Base-by-base conservation (phyloP, 2,113 vertebrate species). In the Lepisosteus osseus region DNA sequence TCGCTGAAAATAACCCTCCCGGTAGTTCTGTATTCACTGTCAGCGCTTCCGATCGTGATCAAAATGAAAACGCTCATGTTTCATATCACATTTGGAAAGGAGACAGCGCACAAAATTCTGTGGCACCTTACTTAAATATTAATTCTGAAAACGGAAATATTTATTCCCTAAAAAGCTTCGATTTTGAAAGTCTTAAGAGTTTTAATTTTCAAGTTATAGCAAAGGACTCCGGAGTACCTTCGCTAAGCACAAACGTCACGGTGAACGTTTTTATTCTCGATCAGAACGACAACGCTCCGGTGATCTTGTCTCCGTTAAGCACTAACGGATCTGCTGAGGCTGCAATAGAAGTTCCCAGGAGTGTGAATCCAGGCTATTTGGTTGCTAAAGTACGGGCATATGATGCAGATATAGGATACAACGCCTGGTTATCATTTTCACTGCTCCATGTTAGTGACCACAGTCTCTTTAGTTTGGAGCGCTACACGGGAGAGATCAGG, bases 361-460 rank as follows among this genome's bases (percentile, higher is more conserved):
- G 77, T 61, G 68, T 76, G 3, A 72, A 80, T 15, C 66, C 79
- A 69, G 81, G 81, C 61, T 71, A 79, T 76, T 69, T 81, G 65
- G 78, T 83, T 67, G 77, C 78, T 45, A 78, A 78, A 70, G 70
- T 83, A 41, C 65, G 76, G 74, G 81, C 76, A 42, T 79, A 80
- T 65, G 82, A 81, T 40, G 77, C 81, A 68, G 81, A 80, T 74
- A 70, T 80, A 15, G 81, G 81, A 74, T 79, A 82, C 56, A 82
- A 82, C 65, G 76, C 78, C 54, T 77, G 75, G 71, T 67, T 82
- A 63, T 69, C 77, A 14, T 82, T 76, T 73, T 71, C 77, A 71
- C 72, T 79, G n/a, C 69, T 73, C 51, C 44, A 79, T 73, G 72
- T 76, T 9, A 79, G 64, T 54, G 79, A 77, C 56, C 71, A 74